Conservation (phyloP, 2,888 invertebrate species). For the Autographa gamma region DNA sequence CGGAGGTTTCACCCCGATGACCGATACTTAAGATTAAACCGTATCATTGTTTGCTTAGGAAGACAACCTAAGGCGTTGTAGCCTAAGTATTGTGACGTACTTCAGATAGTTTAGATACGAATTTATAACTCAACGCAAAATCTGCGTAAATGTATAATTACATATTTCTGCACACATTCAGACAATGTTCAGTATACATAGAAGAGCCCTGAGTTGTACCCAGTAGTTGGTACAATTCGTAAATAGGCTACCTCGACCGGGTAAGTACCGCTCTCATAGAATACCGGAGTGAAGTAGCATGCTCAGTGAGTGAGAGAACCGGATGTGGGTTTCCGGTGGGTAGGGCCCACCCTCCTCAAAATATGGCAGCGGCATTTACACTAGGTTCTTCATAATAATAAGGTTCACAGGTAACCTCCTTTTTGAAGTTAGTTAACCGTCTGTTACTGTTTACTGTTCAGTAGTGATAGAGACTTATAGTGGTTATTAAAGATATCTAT, state of each 20-base stretch:
- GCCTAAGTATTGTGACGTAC: neutral
- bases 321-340: constrained; percentile 4
- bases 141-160: neutral
- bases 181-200: neutral
- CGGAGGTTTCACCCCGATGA: constrained; percentile 4
- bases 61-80: neutral
- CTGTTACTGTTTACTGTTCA: neutral
- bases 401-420: constrained; percentile 1
- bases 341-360: constrained; percentile 5
- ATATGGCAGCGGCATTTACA: constrained; percentile 9
- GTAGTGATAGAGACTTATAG: neutral
- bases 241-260: constrained; percentile 3
- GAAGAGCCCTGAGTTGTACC: neutral
- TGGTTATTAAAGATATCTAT: no score
- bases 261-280: constrained; percentile 4
- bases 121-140: neutral
- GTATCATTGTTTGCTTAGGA: constrained; percentile 10
- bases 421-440: neutral
- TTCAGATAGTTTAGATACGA: neutral
- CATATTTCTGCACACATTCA: neutral
- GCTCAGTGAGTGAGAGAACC: constrained; percentile 7
- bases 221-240: neutral
- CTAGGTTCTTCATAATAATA: constrained; percentile 1
- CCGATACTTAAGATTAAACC: constrained; percentile 13
- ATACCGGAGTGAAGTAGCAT: constrained; percentile 1